phyloP scores from a whole-genome alignment of 2,797 vertebrate species.

The Arvicola amphibius region DNA sequence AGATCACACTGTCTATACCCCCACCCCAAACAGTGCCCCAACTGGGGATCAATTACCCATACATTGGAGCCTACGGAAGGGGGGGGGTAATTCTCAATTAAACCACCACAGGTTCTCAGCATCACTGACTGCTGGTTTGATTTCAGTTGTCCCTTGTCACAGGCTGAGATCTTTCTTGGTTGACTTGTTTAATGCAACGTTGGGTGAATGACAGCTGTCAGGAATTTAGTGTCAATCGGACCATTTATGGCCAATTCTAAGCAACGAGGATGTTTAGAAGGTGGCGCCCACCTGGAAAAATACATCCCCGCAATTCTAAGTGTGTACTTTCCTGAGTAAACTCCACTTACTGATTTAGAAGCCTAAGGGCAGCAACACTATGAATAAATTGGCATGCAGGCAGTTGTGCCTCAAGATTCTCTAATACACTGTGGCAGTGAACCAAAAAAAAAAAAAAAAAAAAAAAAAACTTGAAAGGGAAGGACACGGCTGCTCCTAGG shows the following conservation, averaged over 20 bases:
- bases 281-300: not conserved
- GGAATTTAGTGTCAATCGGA: not conserved
- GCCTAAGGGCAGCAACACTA: not conserved
- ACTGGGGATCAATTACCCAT: not conserved
- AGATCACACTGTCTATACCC: not conserved
- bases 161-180: not conserved
- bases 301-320: not conserved
- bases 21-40: not conserved
- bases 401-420: not conserved
- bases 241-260: not conserved
- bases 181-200: not conserved
- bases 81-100: not conserved
- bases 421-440: no score
- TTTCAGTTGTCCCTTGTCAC: not conserved
- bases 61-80: not conserved
- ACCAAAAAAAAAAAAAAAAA: not conserved
- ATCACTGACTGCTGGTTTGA: not conserved
- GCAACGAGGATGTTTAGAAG: not conserved
- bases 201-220: not conserved
- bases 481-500: not conserved
- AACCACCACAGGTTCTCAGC: not conserved
- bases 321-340: not conserved
- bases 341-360: not conserved
- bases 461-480: not conserved
- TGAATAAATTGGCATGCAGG: not conserved